phyloP scores from a whole-genome alignment of 2,797 vertebrate genomes.

The Danio albolineatus region DNA sequence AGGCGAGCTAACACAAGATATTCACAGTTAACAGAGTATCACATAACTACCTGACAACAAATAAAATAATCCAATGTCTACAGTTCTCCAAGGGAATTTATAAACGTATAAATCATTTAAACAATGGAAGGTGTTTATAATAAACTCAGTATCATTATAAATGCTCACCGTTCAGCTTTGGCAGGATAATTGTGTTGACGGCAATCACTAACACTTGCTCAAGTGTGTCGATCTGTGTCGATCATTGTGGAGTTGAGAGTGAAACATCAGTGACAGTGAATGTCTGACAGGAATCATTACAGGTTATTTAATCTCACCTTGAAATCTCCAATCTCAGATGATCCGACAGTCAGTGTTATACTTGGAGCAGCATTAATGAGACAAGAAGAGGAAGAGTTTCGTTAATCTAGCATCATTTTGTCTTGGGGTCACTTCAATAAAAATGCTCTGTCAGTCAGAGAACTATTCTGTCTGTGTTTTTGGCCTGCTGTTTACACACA shows the following conservation, averaged over 20 bases:
- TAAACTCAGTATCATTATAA: not conserved
- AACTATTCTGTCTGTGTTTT: no score
- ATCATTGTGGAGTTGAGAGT: not conserved
- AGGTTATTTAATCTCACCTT: slow-evolving; percentile 63
- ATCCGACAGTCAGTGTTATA: slow-evolving; percentile 65
- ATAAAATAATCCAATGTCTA: not conserved
- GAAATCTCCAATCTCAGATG: slow-evolving; percentile 72
- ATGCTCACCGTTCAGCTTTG: slow-evolving; percentile 69
- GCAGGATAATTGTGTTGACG: not conserved
- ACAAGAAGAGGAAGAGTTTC: slow-evolving; percentile 1
- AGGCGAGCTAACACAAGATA: slow-evolving; percentile 37
- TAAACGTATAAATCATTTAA: not conserved
- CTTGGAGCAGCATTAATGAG: slow-evolving; percentile 59
- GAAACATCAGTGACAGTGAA: not conserved
- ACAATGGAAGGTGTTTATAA: not conserved
- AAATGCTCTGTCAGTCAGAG: no score
- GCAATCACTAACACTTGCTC: rapidly evolving
- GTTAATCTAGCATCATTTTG: not conserved
- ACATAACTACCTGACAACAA: not conserved
- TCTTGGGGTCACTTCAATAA: no score
- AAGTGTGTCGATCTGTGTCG: slow-evolving; percentile 67
- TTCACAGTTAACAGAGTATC: not conserved
- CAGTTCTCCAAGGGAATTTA: not conserved
- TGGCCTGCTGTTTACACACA: no score
- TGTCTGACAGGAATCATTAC: not conserved